phyloP scores from a whole-genome alignment of 2,797 vertebrate genomes.

The Sebastes minor region DNA sequence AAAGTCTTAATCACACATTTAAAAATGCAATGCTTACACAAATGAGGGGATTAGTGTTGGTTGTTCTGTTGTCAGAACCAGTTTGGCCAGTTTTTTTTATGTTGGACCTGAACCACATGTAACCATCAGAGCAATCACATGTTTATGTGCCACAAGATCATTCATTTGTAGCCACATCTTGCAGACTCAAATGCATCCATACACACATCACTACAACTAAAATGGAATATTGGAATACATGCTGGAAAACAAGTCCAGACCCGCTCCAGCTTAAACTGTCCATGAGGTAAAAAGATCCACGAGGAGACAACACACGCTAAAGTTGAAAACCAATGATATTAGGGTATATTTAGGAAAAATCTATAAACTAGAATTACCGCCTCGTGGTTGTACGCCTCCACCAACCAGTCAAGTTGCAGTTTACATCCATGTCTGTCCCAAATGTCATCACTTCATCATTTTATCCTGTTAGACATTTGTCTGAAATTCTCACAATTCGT shows the following conservation, averaged over 20 bases:
- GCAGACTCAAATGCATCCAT: background rate
- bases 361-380: too few species aligned
- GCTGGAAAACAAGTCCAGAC: background rate
- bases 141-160: background rate
- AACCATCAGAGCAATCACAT: background rate
- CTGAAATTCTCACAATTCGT: too few species aligned
- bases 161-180: background rate
- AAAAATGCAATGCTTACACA: background rate
- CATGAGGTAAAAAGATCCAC: background rate
- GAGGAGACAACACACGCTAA: background rate
- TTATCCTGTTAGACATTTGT: too few species aligned
- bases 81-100: background rate
- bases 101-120: background rate
- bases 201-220: background rate
- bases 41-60: background rate
- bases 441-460: too few species aligned
- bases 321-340: background rate
- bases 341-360: too few species aligned
- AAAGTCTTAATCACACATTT: background rate
- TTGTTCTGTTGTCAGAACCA: background rate
- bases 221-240: background rate
- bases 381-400: too few species aligned
- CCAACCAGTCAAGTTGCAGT: too few species aligned
- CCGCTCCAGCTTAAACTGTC: background rate
- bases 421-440: too few species aligned